A percentile compares a stretch with the other conserved stretches of the same genome.
These are phyloP conservation scores for Sebastes trivittatus DNA, from an alignment of 2,797 vertebrate genomes.

Conservation along the genomic window DNA sequence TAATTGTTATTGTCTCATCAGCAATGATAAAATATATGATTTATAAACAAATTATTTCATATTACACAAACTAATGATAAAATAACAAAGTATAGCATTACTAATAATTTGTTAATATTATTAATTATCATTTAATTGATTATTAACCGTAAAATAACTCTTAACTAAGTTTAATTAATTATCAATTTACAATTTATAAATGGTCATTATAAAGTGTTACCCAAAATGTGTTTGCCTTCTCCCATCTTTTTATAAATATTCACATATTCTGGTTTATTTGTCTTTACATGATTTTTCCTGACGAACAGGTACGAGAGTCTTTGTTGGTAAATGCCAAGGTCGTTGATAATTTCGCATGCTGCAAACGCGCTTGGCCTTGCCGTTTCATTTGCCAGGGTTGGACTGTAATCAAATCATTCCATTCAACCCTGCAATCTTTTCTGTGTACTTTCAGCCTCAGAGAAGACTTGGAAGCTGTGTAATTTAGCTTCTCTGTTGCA, in stretches of 20 bases:
- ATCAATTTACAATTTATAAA: too few species aligned
- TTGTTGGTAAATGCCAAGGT: background rate
- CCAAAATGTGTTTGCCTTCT: background rate
- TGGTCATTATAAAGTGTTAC: too few species aligned
- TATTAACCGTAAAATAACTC: too few species aligned
- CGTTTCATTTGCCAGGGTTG: background rate
- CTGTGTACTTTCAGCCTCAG: background rate
- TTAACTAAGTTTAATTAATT: too few species aligned
- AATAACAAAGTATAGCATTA: too few species aligned
- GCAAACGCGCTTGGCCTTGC: background rate
- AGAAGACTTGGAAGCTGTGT: background rate
- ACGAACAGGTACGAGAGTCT: background rate
- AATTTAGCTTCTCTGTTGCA: slow-evolving; percentile 3
- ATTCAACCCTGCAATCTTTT: background rate
- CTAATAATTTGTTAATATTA: too few species aligned
- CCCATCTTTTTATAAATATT: background rate
- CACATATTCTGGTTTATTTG: background rate
- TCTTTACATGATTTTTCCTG: background rate
- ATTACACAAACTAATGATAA: too few species aligned
- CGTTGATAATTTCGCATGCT: background rate
- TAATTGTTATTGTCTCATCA: too few species aligned
- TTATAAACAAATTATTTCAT: too few species aligned
- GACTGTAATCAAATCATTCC: slow-evolving; percentile 14
- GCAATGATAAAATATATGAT: too few species aligned
- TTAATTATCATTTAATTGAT: too few species aligned